Percentiles rank a stretch among this genome's conserved stretches.
phyloP scores from a whole-genome alignment of 2,888 invertebrate genomes.

The Mimumesa dahlbomi region DNA sequence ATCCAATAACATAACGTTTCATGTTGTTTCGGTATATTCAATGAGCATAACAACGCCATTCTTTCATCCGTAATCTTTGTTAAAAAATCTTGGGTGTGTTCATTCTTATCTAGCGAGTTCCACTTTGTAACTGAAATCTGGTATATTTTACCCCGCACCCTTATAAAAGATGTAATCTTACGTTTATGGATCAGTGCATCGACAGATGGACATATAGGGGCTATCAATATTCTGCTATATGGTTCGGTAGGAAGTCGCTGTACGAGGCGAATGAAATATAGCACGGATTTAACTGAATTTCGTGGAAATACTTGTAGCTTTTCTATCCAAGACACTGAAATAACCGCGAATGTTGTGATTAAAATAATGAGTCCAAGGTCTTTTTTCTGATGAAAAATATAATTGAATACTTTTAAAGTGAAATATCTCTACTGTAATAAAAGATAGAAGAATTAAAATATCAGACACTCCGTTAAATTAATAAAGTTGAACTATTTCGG shows the following conservation, averaged over 20 bases:
- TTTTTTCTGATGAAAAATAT: too few relatives aligned
- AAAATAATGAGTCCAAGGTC: too few relatives aligned
- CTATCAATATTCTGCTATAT: constrained; percentile 2
- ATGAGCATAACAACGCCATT: background rate
- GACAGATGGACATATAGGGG: background rate
- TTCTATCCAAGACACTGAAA: background rate
- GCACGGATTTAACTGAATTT: constrained; percentile 7
- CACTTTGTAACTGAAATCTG: background rate
- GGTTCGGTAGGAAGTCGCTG: background rate
- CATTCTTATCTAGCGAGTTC: background rate
- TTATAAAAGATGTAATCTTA: constrained; percentile 7
- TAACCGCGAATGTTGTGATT: too few relatives aligned
- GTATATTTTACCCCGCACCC: background rate
- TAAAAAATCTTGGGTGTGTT: background rate
- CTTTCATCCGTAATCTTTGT: background rate
- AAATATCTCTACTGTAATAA: too few relatives aligned
- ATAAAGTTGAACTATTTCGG: too few relatives aligned
- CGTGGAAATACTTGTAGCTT: background rate
- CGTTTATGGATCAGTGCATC: constrained; percentile 9
- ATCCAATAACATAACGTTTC: constrained; percentile 1
- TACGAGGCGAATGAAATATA: background rate
- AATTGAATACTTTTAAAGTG: too few relatives aligned
- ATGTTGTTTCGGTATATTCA: background rate
- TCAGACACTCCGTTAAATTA: too few relatives aligned
- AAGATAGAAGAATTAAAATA: too few relatives aligned